These are phyloP conservation scores for Byasa hedistus DNA, from an alignment of 2,888 invertebrate genomes.

Conservation along the genomic window DNA sequence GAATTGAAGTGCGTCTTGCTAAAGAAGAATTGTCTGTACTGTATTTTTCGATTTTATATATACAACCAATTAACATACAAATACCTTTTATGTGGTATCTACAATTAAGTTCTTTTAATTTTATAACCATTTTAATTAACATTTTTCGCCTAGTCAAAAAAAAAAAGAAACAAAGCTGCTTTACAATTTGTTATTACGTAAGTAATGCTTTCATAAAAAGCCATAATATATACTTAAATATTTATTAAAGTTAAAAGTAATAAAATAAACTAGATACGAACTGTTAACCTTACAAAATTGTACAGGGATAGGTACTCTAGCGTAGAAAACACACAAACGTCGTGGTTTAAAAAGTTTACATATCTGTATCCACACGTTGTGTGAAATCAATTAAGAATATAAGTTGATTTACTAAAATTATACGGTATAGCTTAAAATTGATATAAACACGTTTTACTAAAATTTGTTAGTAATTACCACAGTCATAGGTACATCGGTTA, in stretches of 20 bases:
- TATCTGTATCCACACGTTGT: conserved; percentile 15
- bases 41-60: too few species aligned
- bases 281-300: conserved; percentile 33
- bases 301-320: conserved; percentile 35
- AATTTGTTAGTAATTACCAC: too few species aligned
- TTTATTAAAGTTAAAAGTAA: conserved; percentile 28
- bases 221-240: conserved; percentile 14
- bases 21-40: too few species aligned
- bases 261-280: conserved; percentile 25
- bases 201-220: conserved; percentile 19
- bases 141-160: conserved; percentile 33
- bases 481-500: too few species aligned
- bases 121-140: conserved; percentile 17
- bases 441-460: too few species aligned
- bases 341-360: conserved; percentile 8
- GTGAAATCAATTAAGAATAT: conserved; percentile 3
- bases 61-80: too few species aligned
- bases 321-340: conserved; percentile 4
- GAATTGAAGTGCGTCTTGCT: too few species aligned
- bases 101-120: conserved; percentile 5
- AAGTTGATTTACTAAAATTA: conserved; percentile 14
- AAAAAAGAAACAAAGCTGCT: conserved; percentile 32
- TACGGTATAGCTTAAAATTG: background rate
- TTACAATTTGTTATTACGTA: conserved; percentile 23
- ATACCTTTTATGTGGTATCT: background rate